These are phyloP conservation scores for Ailurus styani DNA, from an alignment of 2,113 vertebrate species.

Conservation along the genomic window DNA sequence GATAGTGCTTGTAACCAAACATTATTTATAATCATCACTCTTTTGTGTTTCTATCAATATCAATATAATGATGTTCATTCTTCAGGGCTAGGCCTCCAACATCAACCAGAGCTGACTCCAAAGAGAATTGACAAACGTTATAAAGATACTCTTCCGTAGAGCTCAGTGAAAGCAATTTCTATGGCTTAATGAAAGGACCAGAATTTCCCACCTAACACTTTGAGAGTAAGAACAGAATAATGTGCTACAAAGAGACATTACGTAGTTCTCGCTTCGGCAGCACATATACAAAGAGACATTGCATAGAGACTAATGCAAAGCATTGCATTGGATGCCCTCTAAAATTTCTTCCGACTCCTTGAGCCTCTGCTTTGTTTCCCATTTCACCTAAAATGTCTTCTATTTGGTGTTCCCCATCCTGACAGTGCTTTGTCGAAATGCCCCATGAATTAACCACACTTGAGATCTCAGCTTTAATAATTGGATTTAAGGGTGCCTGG, in stretches of 20 bases:
- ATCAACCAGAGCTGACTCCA: not conserved
- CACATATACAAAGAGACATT: not conserved
- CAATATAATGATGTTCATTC: not conserved
- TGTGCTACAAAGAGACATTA: not conserved
- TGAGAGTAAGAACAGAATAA: not conserved
- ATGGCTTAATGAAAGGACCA: not conserved
- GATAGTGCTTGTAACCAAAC: not conserved
- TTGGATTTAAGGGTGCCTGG: not conserved
- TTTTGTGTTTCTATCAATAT: not conserved
- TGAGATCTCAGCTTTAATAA: not conserved
- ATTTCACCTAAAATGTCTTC: not conserved
- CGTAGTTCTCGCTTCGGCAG: no score
- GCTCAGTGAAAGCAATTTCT: not conserved
- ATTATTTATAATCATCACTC: not conserved
- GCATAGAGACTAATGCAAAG: not conserved
- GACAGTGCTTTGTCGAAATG: not conserved
- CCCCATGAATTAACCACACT: not conserved
- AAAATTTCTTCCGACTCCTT: not conserved
- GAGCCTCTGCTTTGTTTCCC: not conserved
- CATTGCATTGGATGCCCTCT: not conserved
- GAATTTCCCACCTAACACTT: not conserved
- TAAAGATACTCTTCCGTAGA: not conserved
- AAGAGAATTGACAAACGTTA: not conserved
- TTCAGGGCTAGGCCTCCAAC: not conserved
- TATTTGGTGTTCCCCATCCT: not conserved